Evolutionary conservation across 2,888 invertebrate genomes (phyloP).

Genomic region (Spialia ferax): DNA sequence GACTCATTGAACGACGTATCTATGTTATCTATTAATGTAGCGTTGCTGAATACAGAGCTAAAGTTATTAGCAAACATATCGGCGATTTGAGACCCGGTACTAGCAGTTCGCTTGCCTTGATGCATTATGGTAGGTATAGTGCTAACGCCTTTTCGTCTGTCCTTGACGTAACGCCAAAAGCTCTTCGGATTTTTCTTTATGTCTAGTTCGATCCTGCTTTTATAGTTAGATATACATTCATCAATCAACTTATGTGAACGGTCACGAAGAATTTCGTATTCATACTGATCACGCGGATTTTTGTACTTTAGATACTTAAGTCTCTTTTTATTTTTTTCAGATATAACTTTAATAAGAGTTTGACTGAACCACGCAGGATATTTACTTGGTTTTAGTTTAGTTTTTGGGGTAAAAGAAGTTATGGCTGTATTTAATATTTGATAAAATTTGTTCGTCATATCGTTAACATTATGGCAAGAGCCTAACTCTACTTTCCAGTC

Average conservation of each 20-base stretch:
- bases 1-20: background rate
- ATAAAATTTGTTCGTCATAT: slow-evolving; percentile 26
- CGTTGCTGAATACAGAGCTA: slow-evolving; percentile 21
- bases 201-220: background rate
- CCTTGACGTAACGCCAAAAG: slow-evolving; percentile 37
- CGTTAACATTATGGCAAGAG: slow-evolving; percentile 11
- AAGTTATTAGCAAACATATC: slow-evolving; percentile 13
- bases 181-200: slow-evolving; percentile 22
- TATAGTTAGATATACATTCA: slow-evolving; percentile 2
- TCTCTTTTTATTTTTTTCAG: slow-evolving; percentile 28
- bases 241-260: slow-evolving; percentile 16
- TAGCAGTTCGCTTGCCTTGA: background rate
- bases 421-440: background rate
- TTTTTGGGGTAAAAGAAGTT: slow-evolving; percentile 13
- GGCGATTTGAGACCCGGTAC: slow-evolving; percentile 12
- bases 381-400: slow-evolving; percentile 9
- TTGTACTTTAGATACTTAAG: slow-evolving; percentile 15
- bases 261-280: slow-evolving; percentile 33
- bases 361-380: slow-evolving; percentile 25
- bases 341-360: background rate
- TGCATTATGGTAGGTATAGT: slow-evolving; percentile 23
- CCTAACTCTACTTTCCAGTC: background rate
- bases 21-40: background rate
- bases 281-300: slow-evolving; percentile 15
- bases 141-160: slow-evolving; percentile 12